Evolutionary conservation across 2,797 vertebrate species (phyloP).

Genomic region (Clamator glandarius): DNA sequence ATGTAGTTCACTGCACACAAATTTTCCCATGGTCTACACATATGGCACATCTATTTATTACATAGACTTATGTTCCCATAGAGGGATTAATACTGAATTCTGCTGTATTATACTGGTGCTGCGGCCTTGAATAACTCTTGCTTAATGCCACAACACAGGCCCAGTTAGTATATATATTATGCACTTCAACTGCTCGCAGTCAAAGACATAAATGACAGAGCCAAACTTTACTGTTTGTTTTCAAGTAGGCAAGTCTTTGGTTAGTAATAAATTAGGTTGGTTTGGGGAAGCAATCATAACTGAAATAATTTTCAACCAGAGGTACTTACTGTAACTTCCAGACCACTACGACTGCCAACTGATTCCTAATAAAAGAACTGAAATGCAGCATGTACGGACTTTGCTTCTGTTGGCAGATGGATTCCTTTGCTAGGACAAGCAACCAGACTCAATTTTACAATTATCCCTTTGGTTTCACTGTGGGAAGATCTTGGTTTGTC

Average conservation of each 20-base stretch:
- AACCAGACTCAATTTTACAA: background rate
- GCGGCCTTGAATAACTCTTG: background rate
- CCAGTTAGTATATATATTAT: constrained; percentile 7
- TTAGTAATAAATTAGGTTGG: constrained; percentile 30
- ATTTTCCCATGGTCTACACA: constrained; percentile 34
- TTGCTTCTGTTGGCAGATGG: background rate
- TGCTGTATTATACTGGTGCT: background rate
- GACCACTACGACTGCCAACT: background rate
- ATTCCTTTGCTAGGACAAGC: background rate
- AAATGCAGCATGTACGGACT: background rate
- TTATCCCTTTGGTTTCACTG: background rate
- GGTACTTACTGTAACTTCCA: constrained; percentile 22
- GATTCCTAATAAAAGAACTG: background rate
- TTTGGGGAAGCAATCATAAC: constrained; percentile 15
- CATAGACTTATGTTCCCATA: background rate
- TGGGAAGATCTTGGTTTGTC: background rate
- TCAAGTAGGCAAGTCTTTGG: constrained; percentile 66
- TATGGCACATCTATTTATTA: constrained; percentile 38
- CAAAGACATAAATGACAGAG: constrained; percentile 40
- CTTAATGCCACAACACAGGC: background rate
- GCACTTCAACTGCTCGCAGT: background rate
- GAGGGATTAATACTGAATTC: constrained; percentile 35
- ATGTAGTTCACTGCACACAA: constrained; percentile 39
- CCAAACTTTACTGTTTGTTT: constrained; percentile 37
- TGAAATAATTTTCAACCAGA: constrained; percentile 13